These are phyloP conservation scores for Norana najaformis DNA, from an alignment of 2,888 invertebrate genomes.

Conservation along the genomic window DNA sequence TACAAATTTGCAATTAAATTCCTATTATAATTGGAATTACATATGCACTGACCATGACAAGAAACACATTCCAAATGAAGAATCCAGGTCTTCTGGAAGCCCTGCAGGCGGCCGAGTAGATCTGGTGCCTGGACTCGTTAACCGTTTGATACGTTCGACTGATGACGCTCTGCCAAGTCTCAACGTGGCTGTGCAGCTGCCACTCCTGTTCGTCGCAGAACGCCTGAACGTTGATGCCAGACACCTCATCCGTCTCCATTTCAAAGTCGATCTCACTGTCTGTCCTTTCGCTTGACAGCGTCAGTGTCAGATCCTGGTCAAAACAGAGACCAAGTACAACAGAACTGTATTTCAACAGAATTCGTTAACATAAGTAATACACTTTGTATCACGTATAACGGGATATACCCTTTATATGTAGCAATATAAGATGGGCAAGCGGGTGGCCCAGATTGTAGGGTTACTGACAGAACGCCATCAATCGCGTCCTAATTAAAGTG, in stretches of 20 bases:
- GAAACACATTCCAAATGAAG: constrained; percentile 48
- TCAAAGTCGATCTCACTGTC: constrained; percentile 45
- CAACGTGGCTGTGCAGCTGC: constrained; percentile 48
- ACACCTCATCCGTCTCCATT: constrained; percentile 45
- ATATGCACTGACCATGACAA: constrained; percentile 45
- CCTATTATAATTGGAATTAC: no score
- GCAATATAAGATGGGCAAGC: no score
- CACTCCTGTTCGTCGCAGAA: constrained; percentile 49
- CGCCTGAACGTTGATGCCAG: constrained; percentile 47
- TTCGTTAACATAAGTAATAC: no score
- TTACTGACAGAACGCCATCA: no score
- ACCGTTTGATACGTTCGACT: constrained; percentile 45
- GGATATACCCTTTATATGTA: no score
- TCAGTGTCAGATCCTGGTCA: constrained; percentile 47
- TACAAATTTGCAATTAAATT: neutral
- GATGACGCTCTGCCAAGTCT: constrained; percentile 46
- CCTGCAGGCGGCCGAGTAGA: constrained; percentile 46
- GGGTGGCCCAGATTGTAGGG: no score
- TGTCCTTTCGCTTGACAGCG: constrained; percentile 47
- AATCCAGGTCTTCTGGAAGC: constrained; percentile 47
- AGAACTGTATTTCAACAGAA: no score
- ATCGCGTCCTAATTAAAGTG: no score
- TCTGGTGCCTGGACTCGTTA: constrained; percentile 45
- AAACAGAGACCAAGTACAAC: neutral
- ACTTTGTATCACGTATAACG: no score